These are phyloP conservation scores for Semotilus atromaculatus DNA, from an alignment of 2,797 vertebrate genomes.

Conservation along the genomic window DNA sequence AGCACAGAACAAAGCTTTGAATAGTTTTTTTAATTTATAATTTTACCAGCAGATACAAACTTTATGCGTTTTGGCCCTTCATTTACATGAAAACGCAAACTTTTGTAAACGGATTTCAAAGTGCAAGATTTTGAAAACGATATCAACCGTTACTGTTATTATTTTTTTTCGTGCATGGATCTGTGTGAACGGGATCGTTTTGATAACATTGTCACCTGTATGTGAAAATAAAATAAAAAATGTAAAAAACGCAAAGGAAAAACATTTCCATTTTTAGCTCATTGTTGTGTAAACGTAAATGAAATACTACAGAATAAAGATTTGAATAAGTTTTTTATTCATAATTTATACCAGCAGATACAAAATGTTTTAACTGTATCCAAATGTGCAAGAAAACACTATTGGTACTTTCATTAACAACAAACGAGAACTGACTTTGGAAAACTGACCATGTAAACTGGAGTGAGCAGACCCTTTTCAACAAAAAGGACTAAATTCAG, in stretches of 20 bases:
- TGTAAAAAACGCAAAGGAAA: background rate
- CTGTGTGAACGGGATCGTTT: background rate
- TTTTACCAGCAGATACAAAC: too few relatives aligned
- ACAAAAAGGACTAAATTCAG: conserved; percentile 31
- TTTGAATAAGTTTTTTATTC: conserved; percentile 93
- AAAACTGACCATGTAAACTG: conserved; percentile 89
- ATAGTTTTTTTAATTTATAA: too few relatives aligned
- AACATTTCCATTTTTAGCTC: background rate
- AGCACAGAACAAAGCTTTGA: too few relatives aligned
- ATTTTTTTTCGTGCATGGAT: too few relatives aligned
- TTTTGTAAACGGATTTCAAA: too few relatives aligned
- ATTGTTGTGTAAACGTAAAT: background rate
- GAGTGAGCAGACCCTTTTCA: conserved; percentile 77
- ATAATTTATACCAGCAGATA: conserved; percentile 96
- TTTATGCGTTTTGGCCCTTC: too few relatives aligned
- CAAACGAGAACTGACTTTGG: conserved; percentile 85
- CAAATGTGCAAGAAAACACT: conserved; percentile 98
- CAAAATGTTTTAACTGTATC: conserved; percentile 95
- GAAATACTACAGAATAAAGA: conserved; percentile 52
- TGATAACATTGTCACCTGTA: background rate
- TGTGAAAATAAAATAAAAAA: background rate
- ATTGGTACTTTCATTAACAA: conserved; percentile 84
- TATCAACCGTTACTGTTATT: too few relatives aligned
- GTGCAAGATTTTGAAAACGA: background rate
- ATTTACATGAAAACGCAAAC: too few relatives aligned